Conservation (phyloP, 2,797 vertebrate genomes). For the Parotocinclus haroldoi region DNA sequence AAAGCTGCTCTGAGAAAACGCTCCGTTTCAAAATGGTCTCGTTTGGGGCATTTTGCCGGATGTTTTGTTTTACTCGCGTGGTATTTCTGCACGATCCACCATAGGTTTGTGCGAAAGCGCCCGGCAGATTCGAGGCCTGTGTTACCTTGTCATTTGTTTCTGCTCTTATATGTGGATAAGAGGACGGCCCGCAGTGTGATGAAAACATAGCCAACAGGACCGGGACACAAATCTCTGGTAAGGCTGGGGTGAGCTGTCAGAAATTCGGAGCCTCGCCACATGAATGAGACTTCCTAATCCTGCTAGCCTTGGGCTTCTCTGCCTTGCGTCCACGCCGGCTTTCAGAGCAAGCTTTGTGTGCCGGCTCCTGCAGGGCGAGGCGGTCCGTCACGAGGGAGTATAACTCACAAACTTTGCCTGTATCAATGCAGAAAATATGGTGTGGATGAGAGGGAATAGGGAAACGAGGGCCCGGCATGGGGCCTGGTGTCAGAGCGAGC, state of each 20-base stretch:
- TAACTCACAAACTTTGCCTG: slow-evolving; percentile 26
- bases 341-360: too few species aligned
- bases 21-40: too few species aligned
- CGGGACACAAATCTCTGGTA: slow-evolving; percentile 13
- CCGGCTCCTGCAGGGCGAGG: too few species aligned
- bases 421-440: slow-evolving; percentile 33
- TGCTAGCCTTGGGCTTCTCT: slow-evolving; percentile 45
- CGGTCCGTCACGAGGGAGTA: too few species aligned
- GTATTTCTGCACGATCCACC: too few species aligned
- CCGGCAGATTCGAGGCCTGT: too few species aligned
- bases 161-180: slow-evolving; percentile 36
- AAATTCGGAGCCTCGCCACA: slow-evolving; percentile 40
- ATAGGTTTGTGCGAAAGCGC: too few species aligned
- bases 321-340: too few species aligned
- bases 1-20: too few species aligned
- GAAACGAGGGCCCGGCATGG: not conserved
- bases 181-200: slow-evolving; percentile 33
- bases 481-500: slow-evolving; percentile 9
- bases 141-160: not conserved
- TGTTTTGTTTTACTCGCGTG: too few species aligned
- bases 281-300: slow-evolving; percentile 49
- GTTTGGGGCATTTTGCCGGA: too few species aligned
- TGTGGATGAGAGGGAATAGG: slow-evolving; percentile 8
- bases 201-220: slow-evolving; percentile 33
- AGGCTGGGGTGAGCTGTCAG: slow-evolving; percentile 39